Evolutionary conservation across 2,113 vertebrate species (phyloP).

Genomic region (Muntiacus muntjak): DNA sequence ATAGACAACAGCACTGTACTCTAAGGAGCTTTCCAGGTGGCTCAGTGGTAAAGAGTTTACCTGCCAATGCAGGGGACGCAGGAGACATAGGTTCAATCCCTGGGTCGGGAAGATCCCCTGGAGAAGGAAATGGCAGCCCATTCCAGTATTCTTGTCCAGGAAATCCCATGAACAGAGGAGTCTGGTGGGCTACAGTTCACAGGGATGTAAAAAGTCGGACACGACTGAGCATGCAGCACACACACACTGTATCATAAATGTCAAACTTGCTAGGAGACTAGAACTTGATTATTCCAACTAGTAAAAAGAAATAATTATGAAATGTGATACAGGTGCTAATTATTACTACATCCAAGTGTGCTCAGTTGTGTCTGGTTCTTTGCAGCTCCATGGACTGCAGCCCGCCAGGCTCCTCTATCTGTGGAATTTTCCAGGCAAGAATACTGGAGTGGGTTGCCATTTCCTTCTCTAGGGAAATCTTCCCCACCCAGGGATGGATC

Average conservation of each 20-base stretch:
- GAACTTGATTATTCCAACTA: not conserved
- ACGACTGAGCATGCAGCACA: rapidly evolving
- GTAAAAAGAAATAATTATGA: not conserved
- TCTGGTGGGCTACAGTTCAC: not conserved
- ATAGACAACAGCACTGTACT: not conserved
- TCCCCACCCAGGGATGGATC: not conserved
- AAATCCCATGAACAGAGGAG: not conserved
- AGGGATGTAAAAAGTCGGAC: not conserved
- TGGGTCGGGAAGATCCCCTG: not conserved
- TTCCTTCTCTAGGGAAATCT: not conserved
- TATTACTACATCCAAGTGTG: not conserved
- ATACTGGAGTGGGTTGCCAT: not conserved
- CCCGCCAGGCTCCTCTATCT: rapidly evolving
- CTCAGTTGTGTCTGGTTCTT: not conserved
- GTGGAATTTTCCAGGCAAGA: not conserved
- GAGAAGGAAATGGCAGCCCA: not conserved
- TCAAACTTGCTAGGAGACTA: not conserved
- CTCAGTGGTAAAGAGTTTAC: not conserved
- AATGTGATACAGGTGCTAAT: not conserved
- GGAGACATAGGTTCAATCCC: not conserved
- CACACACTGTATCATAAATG: not conserved
- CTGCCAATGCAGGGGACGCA: not conserved
- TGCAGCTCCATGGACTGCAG: not conserved
- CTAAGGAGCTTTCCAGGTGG: not conserved
- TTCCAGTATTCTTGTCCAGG: not conserved